phyloP scores from a whole-genome alignment of 1,140 invertebrate genomes.

The Temnothorax longispinosus region DNA sequence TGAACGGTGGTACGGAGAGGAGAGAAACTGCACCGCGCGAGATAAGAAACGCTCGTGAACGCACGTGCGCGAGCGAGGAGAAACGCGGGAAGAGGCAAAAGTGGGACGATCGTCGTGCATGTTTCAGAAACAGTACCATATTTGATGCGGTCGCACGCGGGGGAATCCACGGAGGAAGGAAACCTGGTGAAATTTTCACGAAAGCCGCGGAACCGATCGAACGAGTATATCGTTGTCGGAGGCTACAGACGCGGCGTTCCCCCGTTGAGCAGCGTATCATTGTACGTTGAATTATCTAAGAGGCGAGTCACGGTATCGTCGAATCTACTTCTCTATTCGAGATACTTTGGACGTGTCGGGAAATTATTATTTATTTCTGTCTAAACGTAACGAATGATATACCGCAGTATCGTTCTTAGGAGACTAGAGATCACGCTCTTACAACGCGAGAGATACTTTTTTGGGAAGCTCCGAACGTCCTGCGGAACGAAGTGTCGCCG shows the following conservation, averaged over 20 bases:
- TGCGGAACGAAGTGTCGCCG: background rate
- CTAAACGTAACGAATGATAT: background rate
- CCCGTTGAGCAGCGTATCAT: background rate
- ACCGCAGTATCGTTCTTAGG: too few species aligned
- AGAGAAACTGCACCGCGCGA: background rate
- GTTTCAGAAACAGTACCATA: conserved; percentile 72
- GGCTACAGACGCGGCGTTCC: background rate
- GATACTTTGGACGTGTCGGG: background rate
- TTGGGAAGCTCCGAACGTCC: background rate
- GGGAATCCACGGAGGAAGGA: background rate
- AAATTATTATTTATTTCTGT: conserved; percentile 9
- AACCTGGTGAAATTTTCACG: conserved; percentile 64
- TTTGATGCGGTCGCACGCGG: conserved; percentile 57
- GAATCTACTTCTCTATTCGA: background rate
- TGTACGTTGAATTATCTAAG: conserved; percentile 24
- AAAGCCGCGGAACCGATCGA: conserved; percentile 17
- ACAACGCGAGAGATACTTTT: background rate
- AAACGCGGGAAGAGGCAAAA: conserved; percentile 55
- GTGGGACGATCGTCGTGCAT: conserved; percentile 64
- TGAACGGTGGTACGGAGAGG: conserved; percentile 25
- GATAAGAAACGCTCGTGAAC: conserved; percentile 24
- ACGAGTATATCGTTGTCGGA: background rate
- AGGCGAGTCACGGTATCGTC: background rate
- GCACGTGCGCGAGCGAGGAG: conserved; percentile 2
- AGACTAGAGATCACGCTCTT: background rate